Evolutionary conservation across 2,888 invertebrate genomes (phyloP), one percentile per base, ranked within the genome.

Genomic region (Andrena dorsata): DNA sequence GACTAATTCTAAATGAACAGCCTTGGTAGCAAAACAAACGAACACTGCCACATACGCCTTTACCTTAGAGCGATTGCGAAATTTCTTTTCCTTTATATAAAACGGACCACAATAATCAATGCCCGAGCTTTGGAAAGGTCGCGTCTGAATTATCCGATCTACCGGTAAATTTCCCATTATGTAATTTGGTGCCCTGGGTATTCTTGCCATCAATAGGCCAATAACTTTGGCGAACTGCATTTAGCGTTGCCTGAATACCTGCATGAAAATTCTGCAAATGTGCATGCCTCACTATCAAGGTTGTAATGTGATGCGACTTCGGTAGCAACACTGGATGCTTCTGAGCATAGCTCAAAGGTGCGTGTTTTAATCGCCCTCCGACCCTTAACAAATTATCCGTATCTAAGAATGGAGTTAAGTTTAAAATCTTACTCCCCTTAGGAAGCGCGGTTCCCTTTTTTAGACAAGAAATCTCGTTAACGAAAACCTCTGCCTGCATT

Each of bases 11-110:
- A 30, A 30, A 30, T 30, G 30, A 30, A 30, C 30, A 30, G 30
- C 30, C 30, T 30, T 30, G 26, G 1, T 51, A 63, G 49, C 30
- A 26, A 72, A 81, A 64, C 92, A 93, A 26, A 90, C 76, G 89
- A 30, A n/a, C n/a, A n/a, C n/a, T 0, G 80, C 32, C 32, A 32
- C 32, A 8, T 8, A 32, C 32, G 32, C 32, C 32, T 32, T 32
- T 32, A 32, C 32, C 8, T 32, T 32, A 32, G 32, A 32, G 8
- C 32, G 32, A 32, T 32, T 32, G 32, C 32, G 32, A 32, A 32
- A 0, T 32, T 32, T 32, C 32, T 2, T 32, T 32, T 32, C 32
- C 8, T 32, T 32, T 2, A 8, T 8, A 32, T 8, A 32, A 32
- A 32, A 32, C 5, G 49, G 32, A 32, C 32, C 32, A 2, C 8